phyloP scores from a whole-genome alignment of 2,797 vertebrate genomes.

The Champsocephalus esox region DNA sequence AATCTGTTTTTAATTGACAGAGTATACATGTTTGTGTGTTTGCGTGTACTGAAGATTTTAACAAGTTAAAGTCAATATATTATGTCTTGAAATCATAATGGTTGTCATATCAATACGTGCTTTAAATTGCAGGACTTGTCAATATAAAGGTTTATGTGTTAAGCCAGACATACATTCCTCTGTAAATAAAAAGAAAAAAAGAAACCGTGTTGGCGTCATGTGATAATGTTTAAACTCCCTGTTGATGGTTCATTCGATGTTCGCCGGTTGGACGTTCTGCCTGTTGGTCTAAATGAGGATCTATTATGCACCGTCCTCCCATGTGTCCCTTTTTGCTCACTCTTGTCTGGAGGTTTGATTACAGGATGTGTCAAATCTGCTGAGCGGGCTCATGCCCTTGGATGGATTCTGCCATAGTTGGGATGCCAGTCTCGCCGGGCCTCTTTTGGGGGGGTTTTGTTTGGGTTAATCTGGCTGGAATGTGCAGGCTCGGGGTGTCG shows the following conservation, averaged over 20 bases:
- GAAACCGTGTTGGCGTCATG: slow-evolving; percentile 45
- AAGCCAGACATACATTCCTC: slow-evolving; percentile 85
- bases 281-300: slow-evolving; percentile 19
- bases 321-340: slow-evolving; percentile 49
- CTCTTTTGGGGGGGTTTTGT: slow-evolving; percentile 74
- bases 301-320: slow-evolving; percentile 18
- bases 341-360: slow-evolving; percentile 52
- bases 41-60: slow-evolving; percentile 84
- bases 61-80: slow-evolving; percentile 83
- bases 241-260: slow-evolving; percentile 6
- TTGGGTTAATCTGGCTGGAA: slow-evolving; percentile 79
- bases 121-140: slow-evolving; percentile 88
- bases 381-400: slow-evolving; percentile 67
- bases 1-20: slow-evolving; percentile 85
- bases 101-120: slow-evolving; percentile 87
- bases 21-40: slow-evolving; percentile 83
- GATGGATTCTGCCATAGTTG: slow-evolving; percentile 63
- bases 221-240: slow-evolving; percentile 29
- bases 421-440: slow-evolving; percentile 75
- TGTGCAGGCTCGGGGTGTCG: slow-evolving; percentile 57
- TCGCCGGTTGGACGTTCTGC: slow-evolving; percentile 5
- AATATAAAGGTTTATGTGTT: slow-evolving; percentile 86
- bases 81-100: slow-evolving; percentile 87
- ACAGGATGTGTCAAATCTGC: slow-evolving; percentile 76
- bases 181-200: slow-evolving; percentile 88